These are phyloP conservation scores for Pharmacophagus antenor DNA, from an alignment of 2,888 invertebrate species.

Conservation along the genomic window DNA sequence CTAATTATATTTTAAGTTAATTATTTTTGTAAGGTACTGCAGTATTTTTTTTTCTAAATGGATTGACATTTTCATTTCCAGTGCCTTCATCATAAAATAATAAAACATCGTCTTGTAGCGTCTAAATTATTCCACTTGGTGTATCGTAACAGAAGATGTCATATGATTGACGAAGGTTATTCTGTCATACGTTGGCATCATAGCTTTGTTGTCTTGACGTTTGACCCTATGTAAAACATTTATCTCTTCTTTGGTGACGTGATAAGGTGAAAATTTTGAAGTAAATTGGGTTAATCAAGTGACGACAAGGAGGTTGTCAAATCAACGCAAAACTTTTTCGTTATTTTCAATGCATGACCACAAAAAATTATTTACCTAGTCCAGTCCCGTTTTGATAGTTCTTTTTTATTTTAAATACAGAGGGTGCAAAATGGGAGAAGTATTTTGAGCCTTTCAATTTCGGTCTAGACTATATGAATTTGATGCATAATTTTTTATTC, in stretches of 20 bases:
- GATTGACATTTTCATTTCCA: not conserved
- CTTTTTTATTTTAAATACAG: too few species aligned
- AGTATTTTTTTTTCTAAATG: not conserved
- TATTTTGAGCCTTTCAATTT: too few species aligned
- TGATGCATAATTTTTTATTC: too few species aligned
- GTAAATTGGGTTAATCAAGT: not conserved
- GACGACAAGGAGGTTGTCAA: not conserved
- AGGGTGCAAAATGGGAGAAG: too few species aligned
- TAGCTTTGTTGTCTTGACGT: constrained; percentile 18
- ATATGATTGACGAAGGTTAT: constrained; percentile 27
- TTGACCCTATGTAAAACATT: constrained; percentile 6
- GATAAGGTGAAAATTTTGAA: constrained; percentile 1
- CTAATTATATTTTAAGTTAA: too few species aligned
- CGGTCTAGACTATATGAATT: too few species aligned
- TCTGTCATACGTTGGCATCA: constrained; percentile 15
- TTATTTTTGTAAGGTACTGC: too few species aligned
- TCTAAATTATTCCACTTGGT: constrained; percentile 6
- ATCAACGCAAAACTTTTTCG: not conserved
- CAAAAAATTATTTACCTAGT: too few species aligned
- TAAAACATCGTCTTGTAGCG: constrained; percentile 2
- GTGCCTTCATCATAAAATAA: not conserved
- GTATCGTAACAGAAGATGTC: constrained; percentile 5
- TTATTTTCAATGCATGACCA: too few species aligned
- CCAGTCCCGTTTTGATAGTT: too few species aligned
- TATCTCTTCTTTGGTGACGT: not conserved